Percentiles rank a stretch among this genome's conserved stretches.
phyloP scores from a whole-genome alignment of 2,113 vertebrate genomes.

The Puffinus mauretanicus region DNA sequence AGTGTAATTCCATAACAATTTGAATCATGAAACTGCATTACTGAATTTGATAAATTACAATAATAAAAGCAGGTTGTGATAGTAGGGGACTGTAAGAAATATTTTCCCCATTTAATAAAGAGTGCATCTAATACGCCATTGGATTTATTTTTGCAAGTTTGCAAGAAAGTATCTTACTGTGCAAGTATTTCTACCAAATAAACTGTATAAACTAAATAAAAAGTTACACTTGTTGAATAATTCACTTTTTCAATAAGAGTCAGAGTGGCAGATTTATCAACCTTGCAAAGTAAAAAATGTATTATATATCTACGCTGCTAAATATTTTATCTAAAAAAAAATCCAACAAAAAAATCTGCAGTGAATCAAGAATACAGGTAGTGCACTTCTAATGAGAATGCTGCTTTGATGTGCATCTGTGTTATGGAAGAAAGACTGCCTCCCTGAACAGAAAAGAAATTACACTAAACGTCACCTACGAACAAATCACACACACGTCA shows the following conservation, averaged over 20 bases:
- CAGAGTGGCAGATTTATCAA: neutral
- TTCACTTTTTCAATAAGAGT: neutral
- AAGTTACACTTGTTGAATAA: neutral
- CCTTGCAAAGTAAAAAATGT: neutral
- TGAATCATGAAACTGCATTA: neutral
- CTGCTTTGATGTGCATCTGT: neutral
- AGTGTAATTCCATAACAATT: neutral
- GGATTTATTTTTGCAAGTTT: neutral
- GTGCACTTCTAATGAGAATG: neutral
- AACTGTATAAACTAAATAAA: neutral
- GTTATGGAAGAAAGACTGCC: neutral
- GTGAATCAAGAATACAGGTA: neutral
- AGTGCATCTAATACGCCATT: neutral
- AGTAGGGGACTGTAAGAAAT: neutral
- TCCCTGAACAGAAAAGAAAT: neutral
- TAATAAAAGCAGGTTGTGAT: neutral
- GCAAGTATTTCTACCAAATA: slow-evolving; percentile 7
- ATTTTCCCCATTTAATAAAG: neutral
- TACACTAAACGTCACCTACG: neutral
- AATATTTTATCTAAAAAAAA: neutral
- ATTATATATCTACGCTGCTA: neutral
- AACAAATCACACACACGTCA: neutral
- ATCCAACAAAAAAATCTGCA: neutral
- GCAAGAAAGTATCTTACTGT: neutral
- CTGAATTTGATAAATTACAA: neutral